Conservation (phyloP, 2,113 vertebrate genomes). For the Maccullochella peelii region DNA sequence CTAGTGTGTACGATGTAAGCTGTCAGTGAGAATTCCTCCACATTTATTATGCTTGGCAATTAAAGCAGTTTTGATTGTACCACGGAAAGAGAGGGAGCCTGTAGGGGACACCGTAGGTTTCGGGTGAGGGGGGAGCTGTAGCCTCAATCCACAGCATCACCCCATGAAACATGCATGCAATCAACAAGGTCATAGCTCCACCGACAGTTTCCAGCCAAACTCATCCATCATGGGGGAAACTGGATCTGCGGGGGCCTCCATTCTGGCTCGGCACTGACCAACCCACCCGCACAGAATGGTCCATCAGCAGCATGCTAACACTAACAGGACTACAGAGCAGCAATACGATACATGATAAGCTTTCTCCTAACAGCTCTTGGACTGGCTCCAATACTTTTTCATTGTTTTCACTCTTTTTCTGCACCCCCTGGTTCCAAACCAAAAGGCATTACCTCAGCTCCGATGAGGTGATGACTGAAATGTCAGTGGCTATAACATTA, state of each 20-base stretch:
- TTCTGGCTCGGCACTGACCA: constrained; percentile 64
- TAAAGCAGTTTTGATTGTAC: constrained; percentile 24
- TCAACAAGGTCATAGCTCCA: constrained; percentile 78
- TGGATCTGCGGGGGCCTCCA: constrained; percentile 74
- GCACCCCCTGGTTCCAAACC: constrained; percentile 26
- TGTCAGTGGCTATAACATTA: constrained; percentile 64
- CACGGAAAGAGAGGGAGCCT: constrained; percentile 1
- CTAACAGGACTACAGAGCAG: constrained; percentile 60
- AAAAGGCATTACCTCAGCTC: constrained; percentile 65
- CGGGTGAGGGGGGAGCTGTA: constrained; percentile 23
- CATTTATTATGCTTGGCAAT: constrained; percentile 31
- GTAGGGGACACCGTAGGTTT: constrained; percentile 43
- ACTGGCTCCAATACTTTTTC: constrained; percentile 55
- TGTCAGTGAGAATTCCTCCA: not conserved
- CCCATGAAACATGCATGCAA: constrained; percentile 83
- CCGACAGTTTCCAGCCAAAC: constrained; percentile 67
- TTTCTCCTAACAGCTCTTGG: constrained; percentile 55
- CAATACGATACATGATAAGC: constrained; percentile 64
- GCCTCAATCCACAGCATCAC: constrained; percentile 60
- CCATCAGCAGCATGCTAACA: constrained; percentile 65
- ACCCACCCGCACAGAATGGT: constrained; percentile 55
- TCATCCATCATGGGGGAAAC: constrained; percentile 82
- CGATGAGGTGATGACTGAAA: constrained; percentile 67
- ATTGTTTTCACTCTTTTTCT: constrained; percentile 58
- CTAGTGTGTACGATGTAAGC: not conserved